Evolutionary conservation across 2,888 invertebrate species (phyloP).

Genomic region (Chromoteleia sp.): DNA sequence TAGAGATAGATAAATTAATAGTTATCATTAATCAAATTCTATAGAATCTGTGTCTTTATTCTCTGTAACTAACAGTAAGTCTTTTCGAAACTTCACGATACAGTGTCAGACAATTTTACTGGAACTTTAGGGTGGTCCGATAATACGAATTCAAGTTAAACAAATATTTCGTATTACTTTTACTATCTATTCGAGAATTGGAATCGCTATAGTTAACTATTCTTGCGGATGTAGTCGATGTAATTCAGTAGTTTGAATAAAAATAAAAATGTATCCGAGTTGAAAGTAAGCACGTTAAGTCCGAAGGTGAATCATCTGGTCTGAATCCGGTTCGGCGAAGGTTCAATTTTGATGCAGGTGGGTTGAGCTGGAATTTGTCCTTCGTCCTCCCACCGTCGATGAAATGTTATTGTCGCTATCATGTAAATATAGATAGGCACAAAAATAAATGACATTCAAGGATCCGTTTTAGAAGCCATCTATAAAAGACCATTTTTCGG

Average conservation of each 20-base stretch:
- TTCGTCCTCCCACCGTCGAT: constrained; percentile 41
- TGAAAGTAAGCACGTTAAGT: constrained; percentile 29
- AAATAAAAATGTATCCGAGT: constrained; percentile 14
- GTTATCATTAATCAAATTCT: no score
- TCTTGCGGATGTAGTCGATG: constrained; percentile 22
- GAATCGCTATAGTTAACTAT: not conserved
- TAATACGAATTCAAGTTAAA: no score
- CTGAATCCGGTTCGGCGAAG: constrained; percentile 54
- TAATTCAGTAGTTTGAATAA: constrained; percentile 35
- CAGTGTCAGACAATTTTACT: no score
- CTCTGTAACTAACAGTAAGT: no score
- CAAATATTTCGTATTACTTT: no score
- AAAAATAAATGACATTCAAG: not conserved
- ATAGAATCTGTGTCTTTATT: no score
- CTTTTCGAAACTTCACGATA: no score
- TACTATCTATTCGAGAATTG: no score
- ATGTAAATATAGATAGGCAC: constrained; percentile 18
- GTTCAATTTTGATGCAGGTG: constrained; percentile 50
- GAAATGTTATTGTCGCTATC: constrained; percentile 26
- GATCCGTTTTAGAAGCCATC: not conserved
- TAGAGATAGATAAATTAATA: no score
- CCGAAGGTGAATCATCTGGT: constrained; percentile 51
- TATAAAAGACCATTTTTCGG: not conserved
- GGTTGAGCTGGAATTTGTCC: constrained; percentile 54
- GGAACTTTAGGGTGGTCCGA: no score